phyloP scores from a whole-genome alignment of 2,113 vertebrate genomes.

The Halichoeres trimaculatus region DNA sequence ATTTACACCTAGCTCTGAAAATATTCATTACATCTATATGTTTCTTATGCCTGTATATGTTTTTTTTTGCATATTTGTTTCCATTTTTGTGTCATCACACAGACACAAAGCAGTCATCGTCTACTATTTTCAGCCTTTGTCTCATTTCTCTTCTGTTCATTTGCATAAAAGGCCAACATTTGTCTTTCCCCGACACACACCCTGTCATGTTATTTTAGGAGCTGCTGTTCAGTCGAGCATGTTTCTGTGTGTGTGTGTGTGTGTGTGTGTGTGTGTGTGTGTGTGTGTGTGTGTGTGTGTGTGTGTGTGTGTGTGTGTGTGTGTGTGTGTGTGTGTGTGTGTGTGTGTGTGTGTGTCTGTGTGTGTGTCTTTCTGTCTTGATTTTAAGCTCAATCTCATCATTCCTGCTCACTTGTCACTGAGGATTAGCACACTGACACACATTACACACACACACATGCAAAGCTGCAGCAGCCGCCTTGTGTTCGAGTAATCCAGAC shows the following conservation, averaged over 20 bases:
- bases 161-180: slow-evolving; percentile 37
- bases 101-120: slow-evolving; percentile 41
- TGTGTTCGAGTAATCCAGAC: background rate
- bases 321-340: slow-evolving; percentile 3
- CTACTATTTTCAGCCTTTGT: slow-evolving; percentile 17
- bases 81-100: background rate
- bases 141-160: slow-evolving; percentile 31
- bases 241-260: slow-evolving; percentile 1
- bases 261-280: slow-evolving; percentile 16
- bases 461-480: slow-evolving; percentile 2
- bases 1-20: no score
- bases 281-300: slow-evolving; percentile 4
- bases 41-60: no score
- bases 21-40: no score
- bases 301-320: slow-evolving; percentile 2
- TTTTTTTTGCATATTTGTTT: no score
- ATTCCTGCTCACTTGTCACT: slow-evolving; percentile 42
- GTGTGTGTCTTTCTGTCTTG: slow-evolving; percentile 2
- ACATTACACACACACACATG: slow-evolving; percentile 40
- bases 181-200: slow-evolving; percentile 3
- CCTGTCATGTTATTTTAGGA: slow-evolving; percentile 26
- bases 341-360: slow-evolving; percentile 4
- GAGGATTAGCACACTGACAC: slow-evolving; percentile 76
- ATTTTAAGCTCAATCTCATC: slow-evolving; percentile 48
- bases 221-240: slow-evolving; percentile 20